phyloP scores from a whole-genome alignment of 2,888 invertebrate genomes.

The Autographa gamma region DNA sequence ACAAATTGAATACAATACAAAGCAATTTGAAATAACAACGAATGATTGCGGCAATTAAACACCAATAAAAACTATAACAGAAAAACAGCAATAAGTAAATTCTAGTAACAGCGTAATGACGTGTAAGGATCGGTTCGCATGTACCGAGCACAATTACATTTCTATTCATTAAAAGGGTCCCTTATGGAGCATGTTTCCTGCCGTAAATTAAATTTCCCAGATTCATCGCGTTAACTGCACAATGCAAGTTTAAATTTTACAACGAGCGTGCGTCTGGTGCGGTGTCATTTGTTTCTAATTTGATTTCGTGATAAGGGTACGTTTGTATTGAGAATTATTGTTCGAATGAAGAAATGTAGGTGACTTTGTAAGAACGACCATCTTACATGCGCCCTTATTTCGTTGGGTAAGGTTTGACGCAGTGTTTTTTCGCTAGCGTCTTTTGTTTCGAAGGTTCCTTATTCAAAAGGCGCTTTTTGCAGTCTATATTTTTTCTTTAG shows the following conservation, averaged over 20 bases:
- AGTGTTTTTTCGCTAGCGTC: background rate
- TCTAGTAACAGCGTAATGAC: conserved; percentile 8
- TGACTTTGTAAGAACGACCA: background rate
- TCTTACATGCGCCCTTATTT: background rate
- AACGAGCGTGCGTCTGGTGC: conserved; percentile 28
- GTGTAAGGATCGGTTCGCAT: conserved; percentile 43
- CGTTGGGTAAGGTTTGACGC: background rate
- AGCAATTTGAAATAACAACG: background rate
- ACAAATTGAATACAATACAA: background rate
- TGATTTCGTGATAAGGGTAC: background rate
- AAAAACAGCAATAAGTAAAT: background rate
- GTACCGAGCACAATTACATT: conserved; percentile 56
- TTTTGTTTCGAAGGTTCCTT: too few relatives aligned
- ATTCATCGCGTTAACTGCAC: conserved; percentile 53
- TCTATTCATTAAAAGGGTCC: conserved; percentile 59
- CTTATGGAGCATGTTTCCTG: conserved; percentile 51
- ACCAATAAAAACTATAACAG: conserved; percentile 4
- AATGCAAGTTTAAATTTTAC: conserved; percentile 55
- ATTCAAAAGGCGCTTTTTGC: too few relatives aligned
- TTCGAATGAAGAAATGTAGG: background rate
- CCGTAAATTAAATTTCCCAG: conserved; percentile 63
- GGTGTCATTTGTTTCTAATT: conserved; percentile 6
- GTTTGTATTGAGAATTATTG: background rate
- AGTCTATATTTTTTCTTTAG: too few relatives aligned
- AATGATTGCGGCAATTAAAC: conserved; percentile 1